Evolutionary conservation across 1,140 invertebrate genomes (phyloP).

Genomic region (Pristionchus pacificus): DNA sequence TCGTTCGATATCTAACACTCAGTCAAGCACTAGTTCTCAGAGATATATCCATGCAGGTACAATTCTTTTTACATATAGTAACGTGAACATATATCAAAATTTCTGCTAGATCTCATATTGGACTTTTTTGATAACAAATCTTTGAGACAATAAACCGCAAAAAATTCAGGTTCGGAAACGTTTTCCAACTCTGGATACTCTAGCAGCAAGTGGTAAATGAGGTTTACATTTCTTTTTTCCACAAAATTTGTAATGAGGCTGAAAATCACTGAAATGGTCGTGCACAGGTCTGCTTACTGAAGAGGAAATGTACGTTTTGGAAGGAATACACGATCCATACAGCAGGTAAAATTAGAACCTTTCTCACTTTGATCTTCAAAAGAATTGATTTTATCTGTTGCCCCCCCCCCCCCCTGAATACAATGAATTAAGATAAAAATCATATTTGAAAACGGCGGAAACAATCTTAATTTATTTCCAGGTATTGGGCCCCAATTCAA

Average conservation of each 20-base stretch:
- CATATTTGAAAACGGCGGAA: too few species aligned
- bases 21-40: slow-evolving; percentile 37
- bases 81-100: too few species aligned
- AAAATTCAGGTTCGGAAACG: slow-evolving; percentile 6
- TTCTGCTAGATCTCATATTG: too few species aligned
- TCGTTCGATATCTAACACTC: slow-evolving; percentile 31
- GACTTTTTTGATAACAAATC: too few species aligned
- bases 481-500: slow-evolving; percentile 29
- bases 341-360: too few species aligned
- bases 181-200: slow-evolving; percentile 28
- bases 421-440: too few species aligned
- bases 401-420: too few species aligned
- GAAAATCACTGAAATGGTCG: background rate
- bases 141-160: too few species aligned
- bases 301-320: slow-evolving; percentile 29
- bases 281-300: slow-evolving; percentile 22
- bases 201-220: slow-evolving; percentile 19
- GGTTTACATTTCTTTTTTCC: slow-evolving; percentile 11
- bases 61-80: slow-evolving; percentile 29
- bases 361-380: too few species aligned
- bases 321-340: slow-evolving; percentile 24
- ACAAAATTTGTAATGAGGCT: background rate
- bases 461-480: too few species aligned
- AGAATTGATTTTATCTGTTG: too few species aligned
- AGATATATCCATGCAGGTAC: slow-evolving; percentile 54